A percentile compares a stretch with the other conserved stretches of the same genome.
Evolutionary conservation across 2,113 vertebrate species (phyloP).

Genomic region (Heterotis niloticus): DNA sequence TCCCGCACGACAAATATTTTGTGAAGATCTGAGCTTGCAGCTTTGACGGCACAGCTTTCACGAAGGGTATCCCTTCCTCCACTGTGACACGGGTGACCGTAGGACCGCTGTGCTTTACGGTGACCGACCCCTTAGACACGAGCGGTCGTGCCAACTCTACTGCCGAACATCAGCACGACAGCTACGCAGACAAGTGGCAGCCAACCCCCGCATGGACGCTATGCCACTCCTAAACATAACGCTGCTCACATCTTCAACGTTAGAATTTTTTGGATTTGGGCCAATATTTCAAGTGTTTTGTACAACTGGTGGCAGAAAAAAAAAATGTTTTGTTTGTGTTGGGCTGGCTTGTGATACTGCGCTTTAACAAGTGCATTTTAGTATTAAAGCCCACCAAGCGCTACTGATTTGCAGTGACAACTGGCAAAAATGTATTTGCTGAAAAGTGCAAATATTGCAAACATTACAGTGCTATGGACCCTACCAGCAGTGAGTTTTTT

Average conservation of each 20-base stretch:
- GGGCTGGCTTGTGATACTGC: neutral
- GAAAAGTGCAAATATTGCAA: slow-evolving; percentile 1
- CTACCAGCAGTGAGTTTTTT: neutral
- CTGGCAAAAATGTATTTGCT: neutral
- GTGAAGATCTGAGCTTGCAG: no score
- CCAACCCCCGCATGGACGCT: neutral
- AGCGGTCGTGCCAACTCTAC: no score
- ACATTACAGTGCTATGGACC: neutral
- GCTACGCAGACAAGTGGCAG: no score
- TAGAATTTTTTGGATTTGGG: neutral
- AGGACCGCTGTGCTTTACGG: no score
- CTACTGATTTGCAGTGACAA: neutral
- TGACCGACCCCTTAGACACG: no score
- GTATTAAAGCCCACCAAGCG: neutral
- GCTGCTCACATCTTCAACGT: neutral
- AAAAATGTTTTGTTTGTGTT: neutral
- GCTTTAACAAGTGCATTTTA: no score
- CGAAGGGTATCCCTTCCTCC: no score
- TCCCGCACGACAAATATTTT: neutral
- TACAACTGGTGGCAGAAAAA: neutral
- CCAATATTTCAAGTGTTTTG: neutral
- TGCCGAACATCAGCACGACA: no score
- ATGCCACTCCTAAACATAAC: neutral
- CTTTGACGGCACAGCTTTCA: no score
- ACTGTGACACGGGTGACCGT: no score